Evolutionary conservation across 64 coral and sea anemone species (phyloP).

Genomic region (Pachyseris speciosa): DNA sequence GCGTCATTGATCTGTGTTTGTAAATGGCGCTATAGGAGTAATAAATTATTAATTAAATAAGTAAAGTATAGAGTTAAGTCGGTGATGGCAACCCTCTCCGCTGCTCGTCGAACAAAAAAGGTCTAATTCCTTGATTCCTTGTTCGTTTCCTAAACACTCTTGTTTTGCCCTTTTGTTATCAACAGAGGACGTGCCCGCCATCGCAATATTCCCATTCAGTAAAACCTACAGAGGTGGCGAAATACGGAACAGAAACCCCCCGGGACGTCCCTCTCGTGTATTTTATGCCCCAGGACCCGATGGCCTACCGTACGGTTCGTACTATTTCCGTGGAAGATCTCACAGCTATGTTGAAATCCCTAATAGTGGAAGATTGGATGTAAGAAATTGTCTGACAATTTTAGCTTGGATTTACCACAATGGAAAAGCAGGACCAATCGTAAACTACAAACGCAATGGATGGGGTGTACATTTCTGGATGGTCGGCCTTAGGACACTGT

Average conservation of each 20-base stretch:
- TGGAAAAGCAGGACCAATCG: conserved; percentile 30
- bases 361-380: conserved; percentile 17
- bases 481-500: conserved; percentile 7
- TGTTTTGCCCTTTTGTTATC: neutral
- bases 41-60: no score
- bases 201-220: conserved; percentile 62
- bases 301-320: conserved; percentile 17
- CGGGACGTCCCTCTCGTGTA: neutral
- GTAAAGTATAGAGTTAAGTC: no score
- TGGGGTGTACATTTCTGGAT: conserved; percentile 55
- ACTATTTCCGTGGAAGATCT: conserved; percentile 43
- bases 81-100: no score
- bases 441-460: conserved; percentile 56
- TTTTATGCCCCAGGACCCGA: conserved; percentile 38
- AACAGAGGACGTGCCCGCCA: conserved; percentile 21
- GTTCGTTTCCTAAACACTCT: no score
- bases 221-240: conserved; percentile 31
- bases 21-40: no score
- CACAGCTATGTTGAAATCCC: conserved; percentile 50
- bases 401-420: conserved; percentile 23
- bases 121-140: no score
- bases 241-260: conserved; percentile 1
- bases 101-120: no score
- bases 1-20: no score
- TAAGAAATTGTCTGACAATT: neutral